These are phyloP conservation scores for Oscheius sp. DNA, from an alignment of 2,888 invertebrate species.

Conservation along the genomic window DNA sequence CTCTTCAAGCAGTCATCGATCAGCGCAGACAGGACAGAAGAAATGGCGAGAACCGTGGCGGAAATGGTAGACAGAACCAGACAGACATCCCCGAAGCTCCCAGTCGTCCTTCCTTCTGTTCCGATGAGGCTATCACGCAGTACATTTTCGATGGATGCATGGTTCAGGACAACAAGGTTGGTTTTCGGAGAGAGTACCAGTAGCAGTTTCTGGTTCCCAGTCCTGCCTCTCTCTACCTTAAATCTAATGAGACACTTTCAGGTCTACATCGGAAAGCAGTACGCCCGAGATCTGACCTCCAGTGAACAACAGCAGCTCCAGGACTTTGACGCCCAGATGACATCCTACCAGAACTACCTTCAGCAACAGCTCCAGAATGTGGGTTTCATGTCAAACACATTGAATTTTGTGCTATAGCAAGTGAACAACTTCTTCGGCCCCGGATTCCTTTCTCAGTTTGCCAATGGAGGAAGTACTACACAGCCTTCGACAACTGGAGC, in stretches of 20 bases:
- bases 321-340: conserved; percentile 65
- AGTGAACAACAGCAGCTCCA: conserved; percentile 61
- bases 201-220: background rate
- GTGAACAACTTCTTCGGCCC: conserved; percentile 65
- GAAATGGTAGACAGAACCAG: background rate
- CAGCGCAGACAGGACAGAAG: conserved; percentile 30
- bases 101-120: conserved; percentile 69
- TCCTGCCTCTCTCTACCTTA: background rate
- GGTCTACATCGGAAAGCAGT: conserved; percentile 69
- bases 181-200: background rate
- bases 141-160: conserved; percentile 71
- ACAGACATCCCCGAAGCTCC: conserved; percentile 52
- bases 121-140: conserved; percentile 69
- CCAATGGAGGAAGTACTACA: conserved; percentile 44
- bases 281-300: conserved; percentile 63
- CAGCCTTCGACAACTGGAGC: conserved; percentile 33
- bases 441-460: conserved; percentile 55
- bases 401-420: conserved; percentile 50
- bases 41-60: conserved; percentile 8
- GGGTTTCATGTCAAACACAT: background rate
- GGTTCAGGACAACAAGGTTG: conserved; percentile 48
- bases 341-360: conserved; percentile 59
- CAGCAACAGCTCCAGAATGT: conserved; percentile 58
- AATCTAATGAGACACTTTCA: conserved; percentile 34
- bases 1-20: conserved; percentile 11